Conservation (phyloP, 2,797 vertebrate genomes). For the Ammospiza maritima region DNA sequence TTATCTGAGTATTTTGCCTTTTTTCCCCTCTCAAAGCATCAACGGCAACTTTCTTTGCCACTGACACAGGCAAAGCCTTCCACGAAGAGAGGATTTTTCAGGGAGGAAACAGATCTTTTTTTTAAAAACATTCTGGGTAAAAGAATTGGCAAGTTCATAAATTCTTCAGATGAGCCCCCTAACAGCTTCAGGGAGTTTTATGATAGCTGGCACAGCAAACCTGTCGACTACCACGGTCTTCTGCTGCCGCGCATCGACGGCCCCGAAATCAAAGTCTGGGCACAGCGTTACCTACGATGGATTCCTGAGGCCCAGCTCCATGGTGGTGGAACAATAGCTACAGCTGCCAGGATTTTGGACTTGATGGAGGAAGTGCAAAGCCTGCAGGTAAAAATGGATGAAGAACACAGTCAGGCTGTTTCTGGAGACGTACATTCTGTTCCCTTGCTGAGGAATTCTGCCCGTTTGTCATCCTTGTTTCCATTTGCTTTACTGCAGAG, state of each 20-base stretch:
- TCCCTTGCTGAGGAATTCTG: conserved; percentile 65
- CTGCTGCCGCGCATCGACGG: conserved; percentile 83
- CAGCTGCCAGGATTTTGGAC: conserved; percentile 80
- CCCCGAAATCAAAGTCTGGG: conserved; percentile 85
- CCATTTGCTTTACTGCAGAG: conserved; percentile 83
- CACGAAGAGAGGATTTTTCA: conserved; percentile 88
- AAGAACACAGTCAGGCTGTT: conserved; percentile 35
- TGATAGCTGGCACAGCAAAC: conserved; percentile 83
- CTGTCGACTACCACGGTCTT: conserved; percentile 84
- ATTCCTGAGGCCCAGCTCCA: conserved; percentile 87
- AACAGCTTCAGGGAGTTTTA: conserved; percentile 82
- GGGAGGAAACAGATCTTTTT: conserved; percentile 87
- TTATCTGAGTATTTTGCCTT: neutral
- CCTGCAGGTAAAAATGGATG: conserved; percentile 78
- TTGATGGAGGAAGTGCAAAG: conserved; percentile 82
- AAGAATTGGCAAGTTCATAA: conserved; percentile 87
- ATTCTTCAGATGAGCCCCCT: conserved; percentile 81
- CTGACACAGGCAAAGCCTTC: conserved; percentile 82
- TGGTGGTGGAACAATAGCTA: conserved; percentile 81
- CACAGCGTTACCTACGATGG: conserved; percentile 88
- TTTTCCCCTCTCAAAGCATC: conserved; percentile 78
- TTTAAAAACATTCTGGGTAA: conserved; percentile 88
- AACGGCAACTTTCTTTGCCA: conserved; percentile 87
- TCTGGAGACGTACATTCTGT: conserved; percentile 2
- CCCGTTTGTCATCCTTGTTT: conserved; percentile 84